These are phyloP conservation scores for Drosophila infuscata DNA, from an alignment of 2,888 invertebrate genomes.

Conservation along the genomic window DNA sequence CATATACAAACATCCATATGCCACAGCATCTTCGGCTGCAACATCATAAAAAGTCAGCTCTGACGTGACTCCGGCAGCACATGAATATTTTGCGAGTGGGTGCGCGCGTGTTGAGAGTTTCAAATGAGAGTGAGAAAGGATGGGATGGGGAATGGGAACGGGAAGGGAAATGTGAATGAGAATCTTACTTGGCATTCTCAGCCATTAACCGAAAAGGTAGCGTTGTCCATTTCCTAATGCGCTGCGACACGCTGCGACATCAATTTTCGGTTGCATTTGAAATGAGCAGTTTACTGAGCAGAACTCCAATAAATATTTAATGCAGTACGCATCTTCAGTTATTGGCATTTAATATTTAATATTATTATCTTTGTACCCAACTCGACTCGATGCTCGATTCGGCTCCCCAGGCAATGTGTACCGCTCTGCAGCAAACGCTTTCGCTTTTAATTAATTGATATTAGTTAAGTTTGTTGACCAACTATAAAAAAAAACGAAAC, in stretches of 20 bases:
- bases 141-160: background rate
- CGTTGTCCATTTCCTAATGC: slow-evolving; percentile 73
- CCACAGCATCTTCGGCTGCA: slow-evolving; percentile 38
- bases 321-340: slow-evolving; percentile 43
- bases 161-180: background rate
- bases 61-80: slow-evolving; percentile 51
- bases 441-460: slow-evolving; percentile 75
- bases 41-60: slow-evolving; percentile 62
- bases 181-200: slow-evolving; percentile 26
- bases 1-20: slow-evolving; percentile 6
- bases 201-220: slow-evolving; percentile 29
- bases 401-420: background rate
- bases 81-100: slow-evolving; percentile 66
- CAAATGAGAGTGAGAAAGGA: slow-evolving; percentile 29
- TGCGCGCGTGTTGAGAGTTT: slow-evolving; percentile 62
- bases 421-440: slow-evolving; percentile 50
- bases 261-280: slow-evolving; percentile 78
- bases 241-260: slow-evolving; percentile 70
- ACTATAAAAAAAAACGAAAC: slow-evolving; percentile 7
- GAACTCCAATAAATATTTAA: slow-evolving; percentile 54
- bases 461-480: slow-evolving; percentile 53
- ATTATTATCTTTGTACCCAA: slow-evolving; percentile 32
- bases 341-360: slow-evolving; percentile 70
- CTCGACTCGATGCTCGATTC: background rate
- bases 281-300: slow-evolving; percentile 60